phyloP scores from a whole-genome alignment of 1,140 invertebrate species.

The Hylaeus anthracinus region DNA sequence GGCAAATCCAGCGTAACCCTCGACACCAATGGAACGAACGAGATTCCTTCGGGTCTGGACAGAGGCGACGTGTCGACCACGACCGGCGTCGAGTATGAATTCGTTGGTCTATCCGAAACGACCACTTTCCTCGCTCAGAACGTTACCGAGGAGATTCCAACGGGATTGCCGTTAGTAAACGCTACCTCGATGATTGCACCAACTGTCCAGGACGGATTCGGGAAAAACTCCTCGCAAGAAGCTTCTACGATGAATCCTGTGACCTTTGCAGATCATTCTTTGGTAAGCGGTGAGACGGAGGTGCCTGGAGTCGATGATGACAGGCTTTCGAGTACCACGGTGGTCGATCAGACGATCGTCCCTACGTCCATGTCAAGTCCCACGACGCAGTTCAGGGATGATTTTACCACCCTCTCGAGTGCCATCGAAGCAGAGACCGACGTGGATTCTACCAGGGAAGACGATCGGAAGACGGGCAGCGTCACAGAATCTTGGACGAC shows the following conservation, averaged over 20 bases:
- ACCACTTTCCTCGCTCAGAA: neutral
- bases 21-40: conserved; percentile 20
- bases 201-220: neutral
- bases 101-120: conserved; percentile 69
- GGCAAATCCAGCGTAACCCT: neutral
- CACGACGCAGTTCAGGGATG: neutral
- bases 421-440: neutral
- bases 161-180: neutral
- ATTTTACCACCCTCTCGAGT: neutral
- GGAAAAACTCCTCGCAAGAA: neutral
- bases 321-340: neutral
- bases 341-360: neutral
- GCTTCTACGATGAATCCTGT: conserved; percentile 37
- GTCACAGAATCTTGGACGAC: conserved; percentile 14
- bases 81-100: conserved; percentile 70
- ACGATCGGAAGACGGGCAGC: neutral
- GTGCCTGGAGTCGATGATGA: neutral
- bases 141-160: conserved; percentile 2
- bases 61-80: conserved; percentile 42
- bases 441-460: neutral
- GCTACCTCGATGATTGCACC: neutral
- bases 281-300: neutral
- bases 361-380: neutral
- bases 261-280: neutral
- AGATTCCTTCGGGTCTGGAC: neutral